Percentiles rank a stretch among this genome's conserved stretches.
Evolutionary conservation across 2,888 invertebrate genomes (phyloP).

Genomic region (Holacanthella duospinosa): DNA sequence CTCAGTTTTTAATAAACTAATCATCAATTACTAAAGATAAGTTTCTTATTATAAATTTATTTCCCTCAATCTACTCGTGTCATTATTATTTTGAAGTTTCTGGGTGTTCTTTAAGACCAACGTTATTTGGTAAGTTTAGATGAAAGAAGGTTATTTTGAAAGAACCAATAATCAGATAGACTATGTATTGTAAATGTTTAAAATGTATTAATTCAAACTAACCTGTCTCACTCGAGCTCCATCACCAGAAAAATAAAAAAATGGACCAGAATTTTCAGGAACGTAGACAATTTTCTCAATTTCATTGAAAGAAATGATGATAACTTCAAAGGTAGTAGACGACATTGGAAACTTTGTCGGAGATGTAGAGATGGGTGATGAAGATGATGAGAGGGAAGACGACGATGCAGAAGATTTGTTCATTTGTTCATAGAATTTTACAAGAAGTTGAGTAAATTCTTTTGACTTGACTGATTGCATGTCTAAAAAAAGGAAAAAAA

Average conservation of each 20-base stretch:
- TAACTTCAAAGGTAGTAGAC: slow-evolving; percentile 5
- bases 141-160: too few relatives aligned
- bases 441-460: slow-evolving; percentile 11
- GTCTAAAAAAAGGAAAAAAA: slow-evolving; percentile 1
- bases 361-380: background rate
- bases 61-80: too few relatives aligned
- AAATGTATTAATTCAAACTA: too few relatives aligned
- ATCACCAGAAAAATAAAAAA: slow-evolving; percentile 1
- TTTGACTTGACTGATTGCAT: slow-evolving; percentile 9
- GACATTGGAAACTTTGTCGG: background rate
- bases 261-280: background rate
- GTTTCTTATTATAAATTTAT: too few relatives aligned
- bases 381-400: background rate
- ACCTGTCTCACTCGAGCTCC: slow-evolving; percentile 1
- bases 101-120: too few relatives aligned
- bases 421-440: slow-evolving; percentile 12
- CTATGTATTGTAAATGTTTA: too few relatives aligned
- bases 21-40: too few relatives aligned
- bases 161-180: too few relatives aligned
- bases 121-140: too few relatives aligned
- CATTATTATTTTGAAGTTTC: too few relatives aligned
- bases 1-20: too few relatives aligned
- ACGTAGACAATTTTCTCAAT: slow-evolving; percentile 2
- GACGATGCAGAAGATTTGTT: slow-evolving; percentile 4
- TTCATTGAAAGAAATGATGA: slow-evolving; percentile 13